These are phyloP conservation scores for Ferrisia virgata DNA, from an alignment of 2,888 invertebrate species.

Conservation along the genomic window DNA sequence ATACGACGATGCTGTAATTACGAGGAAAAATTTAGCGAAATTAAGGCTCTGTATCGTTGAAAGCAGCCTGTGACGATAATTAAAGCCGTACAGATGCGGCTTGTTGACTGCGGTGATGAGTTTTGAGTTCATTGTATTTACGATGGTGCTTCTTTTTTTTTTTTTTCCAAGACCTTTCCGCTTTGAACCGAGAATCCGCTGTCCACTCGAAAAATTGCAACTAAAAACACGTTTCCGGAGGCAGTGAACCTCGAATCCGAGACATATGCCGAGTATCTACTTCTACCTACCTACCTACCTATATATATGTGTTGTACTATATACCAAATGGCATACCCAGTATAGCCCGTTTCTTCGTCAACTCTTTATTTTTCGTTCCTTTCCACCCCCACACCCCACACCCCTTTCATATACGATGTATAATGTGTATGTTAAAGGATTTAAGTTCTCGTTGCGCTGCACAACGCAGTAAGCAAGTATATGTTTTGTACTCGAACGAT, in stretches of 20 bases:
- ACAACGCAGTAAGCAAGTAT: background rate
- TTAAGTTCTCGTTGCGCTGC: no score
- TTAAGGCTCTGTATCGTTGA: background rate
- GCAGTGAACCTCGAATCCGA: conserved; percentile 23
- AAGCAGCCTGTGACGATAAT: background rate
- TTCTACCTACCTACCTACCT: no score
- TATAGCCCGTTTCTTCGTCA: background rate
- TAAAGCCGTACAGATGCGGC: background rate
- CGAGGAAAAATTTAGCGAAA: conserved; percentile 15
- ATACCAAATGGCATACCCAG: conserved; percentile 9
- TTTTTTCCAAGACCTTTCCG: background rate
- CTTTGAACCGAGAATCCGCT: conserved; percentile 26
- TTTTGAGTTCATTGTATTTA: background rate
- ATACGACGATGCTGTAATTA: background rate
- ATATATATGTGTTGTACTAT: no score
- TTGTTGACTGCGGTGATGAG: background rate
- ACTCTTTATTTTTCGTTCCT: background rate
- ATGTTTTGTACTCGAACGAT: no score
- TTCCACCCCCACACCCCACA: no score
- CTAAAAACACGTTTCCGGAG: conserved; percentile 22
- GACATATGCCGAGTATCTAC: conserved; percentile 14
- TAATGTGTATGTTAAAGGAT: background rate
- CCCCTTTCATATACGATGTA: no score
- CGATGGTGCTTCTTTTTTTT: background rate
- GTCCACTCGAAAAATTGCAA: conserved; percentile 24